Evolutionary conservation across 1,140 invertebrate genomes (phyloP).

Genomic region (Venturia canescens): DNA sequence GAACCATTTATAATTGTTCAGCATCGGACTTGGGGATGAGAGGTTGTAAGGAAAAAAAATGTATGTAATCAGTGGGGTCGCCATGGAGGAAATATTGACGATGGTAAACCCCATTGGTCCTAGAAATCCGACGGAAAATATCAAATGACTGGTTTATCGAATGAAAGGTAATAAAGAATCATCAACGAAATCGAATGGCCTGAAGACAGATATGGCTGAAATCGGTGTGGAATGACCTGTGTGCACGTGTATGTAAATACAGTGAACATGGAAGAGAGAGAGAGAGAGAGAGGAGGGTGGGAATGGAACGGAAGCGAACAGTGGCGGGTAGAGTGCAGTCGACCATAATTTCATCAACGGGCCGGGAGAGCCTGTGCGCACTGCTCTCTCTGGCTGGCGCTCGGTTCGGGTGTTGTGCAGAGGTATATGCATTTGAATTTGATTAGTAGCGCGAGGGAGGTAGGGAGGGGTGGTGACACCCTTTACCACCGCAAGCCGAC

Average conservation of each 20-base stretch:
- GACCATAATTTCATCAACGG: constrained; percentile 74
- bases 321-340: constrained; percentile 62
- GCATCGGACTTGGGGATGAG: no score
- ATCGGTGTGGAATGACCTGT: constrained; percentile 2
- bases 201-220: background rate
- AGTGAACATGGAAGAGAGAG: constrained; percentile 4
- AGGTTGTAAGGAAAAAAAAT: no score
- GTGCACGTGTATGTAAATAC: constrained; percentile 23
- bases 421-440: constrained; percentile 73
- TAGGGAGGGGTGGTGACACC: constrained; percentile 67
- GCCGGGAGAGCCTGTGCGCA: constrained; percentile 60
- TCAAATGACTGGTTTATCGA: background rate
- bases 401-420: constrained; percentile 41
- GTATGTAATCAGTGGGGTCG: no score
- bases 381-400: constrained; percentile 59
- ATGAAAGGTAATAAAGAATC: background rate
- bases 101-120: no score
- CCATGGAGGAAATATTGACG: no score
- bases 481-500: constrained; percentile 72
- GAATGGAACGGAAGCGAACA: constrained; percentile 38
- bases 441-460: constrained; percentile 68
- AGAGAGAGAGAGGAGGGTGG: constrained; percentile 4
- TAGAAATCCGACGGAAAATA: no score
- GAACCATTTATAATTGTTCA: no score
- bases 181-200: background rate